Conservation (phyloP, 1,140 invertebrate genomes). For the Bacillus rossius region DNA sequence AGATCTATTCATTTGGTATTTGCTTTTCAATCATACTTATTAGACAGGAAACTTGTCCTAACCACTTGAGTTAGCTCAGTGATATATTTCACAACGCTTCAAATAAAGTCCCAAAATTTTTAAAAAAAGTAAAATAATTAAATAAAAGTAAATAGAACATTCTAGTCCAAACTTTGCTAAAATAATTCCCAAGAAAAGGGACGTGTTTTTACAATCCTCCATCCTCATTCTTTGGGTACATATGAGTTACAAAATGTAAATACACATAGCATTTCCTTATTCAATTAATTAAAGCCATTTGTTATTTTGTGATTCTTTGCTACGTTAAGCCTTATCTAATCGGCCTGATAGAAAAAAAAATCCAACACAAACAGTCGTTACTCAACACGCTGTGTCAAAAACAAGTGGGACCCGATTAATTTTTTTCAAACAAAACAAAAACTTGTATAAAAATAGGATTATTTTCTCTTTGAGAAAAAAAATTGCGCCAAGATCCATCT, state of each 20-base stretch:
- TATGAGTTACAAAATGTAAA: slow-evolving; percentile 1
- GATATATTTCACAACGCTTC: background rate
- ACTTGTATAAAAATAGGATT: slow-evolving; percentile 15
- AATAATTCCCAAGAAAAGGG: background rate
- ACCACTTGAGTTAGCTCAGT: background rate
- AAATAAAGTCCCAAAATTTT: background rate
- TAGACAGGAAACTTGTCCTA: background rate
- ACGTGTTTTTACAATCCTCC: background rate
- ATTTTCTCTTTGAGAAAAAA: background rate
- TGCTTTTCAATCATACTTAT: background rate
- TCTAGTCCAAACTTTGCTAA: background rate
- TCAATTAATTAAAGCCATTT: slow-evolving; percentile 17
- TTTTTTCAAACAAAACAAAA: background rate
- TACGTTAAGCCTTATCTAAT: slow-evolving; percentile 13
- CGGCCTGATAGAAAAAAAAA: slow-evolving; percentile 1
- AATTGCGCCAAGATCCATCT: background rate
- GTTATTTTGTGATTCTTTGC: slow-evolving; percentile 10
- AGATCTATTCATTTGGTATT: background rate
- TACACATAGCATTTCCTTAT: slow-evolving; percentile 12
- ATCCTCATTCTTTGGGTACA: background rate
- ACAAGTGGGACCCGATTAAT: slow-evolving; percentile 5
- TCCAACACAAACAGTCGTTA: slow-evolving; percentile 6
- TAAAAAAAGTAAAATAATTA: background rate
- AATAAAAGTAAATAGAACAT: background rate
- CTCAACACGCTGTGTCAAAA: slow-evolving; percentile 3